Evolutionary conservation across 2,888 invertebrate genomes (phyloP), one percentile per base, ranked within the genome.

Genomic region (Synanthedon tipuliformis): DNA sequence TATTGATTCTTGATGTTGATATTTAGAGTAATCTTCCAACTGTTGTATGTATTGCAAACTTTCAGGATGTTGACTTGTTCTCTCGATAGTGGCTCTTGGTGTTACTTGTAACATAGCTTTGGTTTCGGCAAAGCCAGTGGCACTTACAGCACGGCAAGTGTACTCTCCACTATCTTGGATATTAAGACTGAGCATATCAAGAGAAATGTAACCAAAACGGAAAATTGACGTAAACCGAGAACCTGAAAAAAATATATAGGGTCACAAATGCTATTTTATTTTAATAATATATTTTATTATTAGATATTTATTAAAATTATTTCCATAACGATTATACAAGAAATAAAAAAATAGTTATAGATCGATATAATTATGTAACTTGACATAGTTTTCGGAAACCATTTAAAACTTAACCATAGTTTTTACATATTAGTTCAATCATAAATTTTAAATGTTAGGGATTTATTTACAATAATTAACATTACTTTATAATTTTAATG

Each of bases 131-230:
- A 92, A 90, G 68, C 98, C 98, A 49, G 95, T 92, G 50, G 93
- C 92, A 76, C 95, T 97, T 45, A 92, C 90, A 50, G 96, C 95
- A 59, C 95, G 92, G 79, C 96, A 97, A 59, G 94, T 91, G 72
- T 96, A 97, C 82, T 96, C 95, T 55, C 96, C 98, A 67, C 93
- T 92, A 73, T 98, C 98, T 71, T 94, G 92, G 59, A 92, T 86
- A 62, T 94, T 92, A 55, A 96, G 90, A 84, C 95, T 94, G 65
- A 97, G 90, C 73, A 98, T 90, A 76, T 97, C 97, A 65, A 98
- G 89, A 63, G 97, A 95, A 69, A 99, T 97, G 77, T 97, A 99
- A 66, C 99, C 99, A 87, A 99, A 99, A 77, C 98, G 95, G 89
- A 98, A 96, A 72, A 96, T 93, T 60, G 96, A 94, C 71, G 96